Base-by-base conservation (phyloP, 2,113 vertebrate genomes). In the Xiphophorus couchianus region DNA sequence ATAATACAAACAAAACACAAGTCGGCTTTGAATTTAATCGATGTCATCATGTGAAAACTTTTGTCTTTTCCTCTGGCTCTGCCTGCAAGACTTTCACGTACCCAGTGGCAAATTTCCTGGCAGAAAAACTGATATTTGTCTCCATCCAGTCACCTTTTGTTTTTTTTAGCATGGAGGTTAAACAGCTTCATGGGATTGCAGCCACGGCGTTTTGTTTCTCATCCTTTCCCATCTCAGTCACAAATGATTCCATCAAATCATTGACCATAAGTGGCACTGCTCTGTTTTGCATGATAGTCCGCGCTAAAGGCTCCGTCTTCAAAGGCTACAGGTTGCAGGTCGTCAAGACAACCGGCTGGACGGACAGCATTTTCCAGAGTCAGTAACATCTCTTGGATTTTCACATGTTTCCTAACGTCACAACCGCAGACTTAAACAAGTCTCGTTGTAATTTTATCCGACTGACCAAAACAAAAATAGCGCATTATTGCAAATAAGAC, bases 11-110 rank as follows among this genome's bases (percentile, higher is more conserved):
- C 7, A 76, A 79, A 73, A 58, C 1, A 10, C 30, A 58, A 37
- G 4, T 0, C 73, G 17, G 81, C 74, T 88, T 87, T 91, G 71
- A 89, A 81, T 75, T 83, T 42, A 73, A 77, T 30, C 70, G 61
- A 27, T 73, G 62, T 70, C 62, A 77, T 88, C 72, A 69, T 63
- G 62, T 9, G 2, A 76, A 74, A n/a, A 29, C 74, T 77, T 83
- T 61, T 62, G 64, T 54, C n/a, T 69, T 73, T 82, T 60, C 51
- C 68, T 67, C 60, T 39, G 66, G 39, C 42, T 64, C 67, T 27
- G 17, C 51, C 51, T 54, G 30, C 42, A 14, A 31, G 14, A 66
- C 74, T 66, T 73, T 74, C 71, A 79, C 71, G 58, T 66, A 13
- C 61, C 81, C 42, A 19, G 74, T 78, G 76, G 82, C 80, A 67